Percentiles rank a stretch among this genome's conserved stretches.
These are phyloP conservation scores for Hemicentrotus pulcherrimus DNA, from an alignment of 35 echinoderm and acorn worm species.

Conservation along the genomic window DNA sequence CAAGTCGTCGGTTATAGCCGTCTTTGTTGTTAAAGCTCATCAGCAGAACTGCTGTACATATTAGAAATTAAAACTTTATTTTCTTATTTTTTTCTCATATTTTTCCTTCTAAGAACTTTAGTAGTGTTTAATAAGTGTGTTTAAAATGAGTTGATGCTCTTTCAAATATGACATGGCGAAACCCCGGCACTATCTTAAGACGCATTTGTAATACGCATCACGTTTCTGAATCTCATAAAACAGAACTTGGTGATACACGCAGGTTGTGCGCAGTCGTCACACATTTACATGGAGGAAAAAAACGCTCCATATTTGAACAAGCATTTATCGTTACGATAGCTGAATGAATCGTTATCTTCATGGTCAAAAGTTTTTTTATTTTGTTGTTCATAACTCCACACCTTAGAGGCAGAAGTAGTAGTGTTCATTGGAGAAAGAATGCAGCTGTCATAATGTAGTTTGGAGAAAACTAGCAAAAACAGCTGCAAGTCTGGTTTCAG, in stretches of 20 bases:
- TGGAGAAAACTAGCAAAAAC: background rate
- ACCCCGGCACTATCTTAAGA: no score
- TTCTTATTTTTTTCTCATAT: background rate
- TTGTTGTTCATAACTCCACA: background rate
- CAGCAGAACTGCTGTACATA: slow-evolving; percentile 9
- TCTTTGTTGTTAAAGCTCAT: background rate
- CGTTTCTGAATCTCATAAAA: no score
- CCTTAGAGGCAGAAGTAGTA: background rate
- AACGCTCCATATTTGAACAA: no score
- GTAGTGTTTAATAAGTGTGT: background rate
- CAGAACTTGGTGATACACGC: no score
- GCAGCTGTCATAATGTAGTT: background rate
- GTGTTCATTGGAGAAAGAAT: background rate
- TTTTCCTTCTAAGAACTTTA: background rate
- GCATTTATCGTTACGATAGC: background rate
- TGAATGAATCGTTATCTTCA: background rate
- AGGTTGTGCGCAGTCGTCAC: no score
- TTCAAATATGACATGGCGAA: no score
- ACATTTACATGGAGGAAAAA: no score
- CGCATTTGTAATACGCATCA: no score
- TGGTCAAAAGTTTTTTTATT: background rate
- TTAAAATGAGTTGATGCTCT: background rate
- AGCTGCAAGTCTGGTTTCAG: background rate
- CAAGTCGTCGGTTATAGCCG: background rate
- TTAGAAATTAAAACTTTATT: background rate